Percentiles rank a stretch among this genome's conserved stretches.
These are phyloP conservation scores for Panzeria rudis DNA, from an alignment of 2,888 invertebrate species.

Conservation along the genomic window DNA sequence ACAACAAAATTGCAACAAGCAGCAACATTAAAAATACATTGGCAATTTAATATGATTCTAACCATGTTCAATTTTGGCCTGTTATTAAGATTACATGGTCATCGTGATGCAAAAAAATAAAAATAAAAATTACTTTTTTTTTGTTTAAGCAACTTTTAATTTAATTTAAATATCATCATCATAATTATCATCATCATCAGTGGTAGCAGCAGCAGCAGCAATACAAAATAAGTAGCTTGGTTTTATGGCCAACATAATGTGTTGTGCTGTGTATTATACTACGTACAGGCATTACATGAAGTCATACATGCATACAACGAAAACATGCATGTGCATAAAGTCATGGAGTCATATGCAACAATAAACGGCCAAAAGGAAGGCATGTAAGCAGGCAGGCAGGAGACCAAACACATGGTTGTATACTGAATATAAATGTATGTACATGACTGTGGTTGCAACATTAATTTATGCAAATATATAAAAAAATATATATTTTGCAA, in stretches of 20 bases:
- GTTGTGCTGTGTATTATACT: background rate
- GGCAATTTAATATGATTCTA: conserved; percentile 55
- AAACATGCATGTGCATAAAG: conserved; percentile 39
- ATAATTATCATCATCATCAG: conserved; percentile 47
- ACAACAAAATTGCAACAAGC: conserved; percentile 13
- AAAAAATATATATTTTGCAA: conserved; percentile 19
- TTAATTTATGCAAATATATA: conserved; percentile 72
- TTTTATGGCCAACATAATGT: conserved; percentile 45
- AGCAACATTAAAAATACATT: conserved; percentile 50
- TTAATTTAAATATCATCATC: conserved; percentile 69
- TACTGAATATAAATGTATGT: conserved; percentile 32
- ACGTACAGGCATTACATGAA: conserved; percentile 21
- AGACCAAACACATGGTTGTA: conserved; percentile 42
- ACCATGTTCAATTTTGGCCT: conserved; percentile 52
- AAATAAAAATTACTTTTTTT: conserved; percentile 2
- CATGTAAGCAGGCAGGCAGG: conserved; percentile 11
- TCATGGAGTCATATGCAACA: conserved; percentile 15
- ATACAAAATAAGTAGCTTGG: conserved; percentile 23
- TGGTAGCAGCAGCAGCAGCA: background rate
- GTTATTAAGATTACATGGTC: conserved; percentile 62
- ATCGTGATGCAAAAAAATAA: conserved; percentile 29
- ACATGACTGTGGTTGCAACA: conserved; percentile 70
- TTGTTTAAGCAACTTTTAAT: conserved; percentile 66
- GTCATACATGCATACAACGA: conserved; percentile 46
- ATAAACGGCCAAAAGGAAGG: conserved; percentile 24